Percentiles rank a stretch among this genome's conserved stretches.
Evolutionary conservation across 2,888 invertebrate species (phyloP).

Genomic region (Monochamus alternatus): DNA sequence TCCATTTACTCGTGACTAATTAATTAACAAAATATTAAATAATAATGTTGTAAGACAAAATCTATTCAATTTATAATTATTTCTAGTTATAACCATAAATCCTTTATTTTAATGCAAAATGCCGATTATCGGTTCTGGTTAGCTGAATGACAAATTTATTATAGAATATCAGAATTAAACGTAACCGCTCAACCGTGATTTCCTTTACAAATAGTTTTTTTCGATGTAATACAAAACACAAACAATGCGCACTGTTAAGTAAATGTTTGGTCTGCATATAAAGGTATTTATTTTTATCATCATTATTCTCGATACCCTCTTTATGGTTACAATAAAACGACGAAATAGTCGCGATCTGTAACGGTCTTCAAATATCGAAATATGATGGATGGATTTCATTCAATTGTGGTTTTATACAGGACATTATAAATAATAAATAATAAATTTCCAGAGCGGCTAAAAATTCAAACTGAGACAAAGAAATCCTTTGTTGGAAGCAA

Average conservation of each 20-base stretch:
- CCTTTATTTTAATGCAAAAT: constrained; percentile 51
- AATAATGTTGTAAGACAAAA: constrained; percentile 41
- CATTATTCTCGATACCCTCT: constrained; percentile 1
- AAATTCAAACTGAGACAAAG: no score
- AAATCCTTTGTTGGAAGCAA: no score
- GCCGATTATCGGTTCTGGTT: constrained; percentile 55
- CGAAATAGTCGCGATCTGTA: background rate
- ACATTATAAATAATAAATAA: no score
- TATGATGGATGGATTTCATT: background rate
- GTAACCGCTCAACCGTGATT: constrained; percentile 53
- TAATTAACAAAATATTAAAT: constrained; percentile 44
- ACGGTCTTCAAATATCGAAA: background rate
- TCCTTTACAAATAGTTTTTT: constrained; percentile 52
- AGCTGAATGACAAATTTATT: constrained; percentile 57
- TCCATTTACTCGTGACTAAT: constrained; percentile 46
- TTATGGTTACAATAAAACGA: background rate
- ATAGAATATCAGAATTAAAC: constrained; percentile 53
- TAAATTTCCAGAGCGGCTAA: no score
- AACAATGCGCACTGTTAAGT: constrained; percentile 19
- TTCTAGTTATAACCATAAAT: constrained; percentile 59
- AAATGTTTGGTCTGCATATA: constrained; percentile 18
- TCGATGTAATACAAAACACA: constrained; percentile 23
- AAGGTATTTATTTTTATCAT: constrained; percentile 8
- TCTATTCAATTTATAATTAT: constrained; percentile 48
- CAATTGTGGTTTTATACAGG: no score